Conservation (phyloP, 2,113 vertebrate species). For the Marcusenius ussheri region DNA sequence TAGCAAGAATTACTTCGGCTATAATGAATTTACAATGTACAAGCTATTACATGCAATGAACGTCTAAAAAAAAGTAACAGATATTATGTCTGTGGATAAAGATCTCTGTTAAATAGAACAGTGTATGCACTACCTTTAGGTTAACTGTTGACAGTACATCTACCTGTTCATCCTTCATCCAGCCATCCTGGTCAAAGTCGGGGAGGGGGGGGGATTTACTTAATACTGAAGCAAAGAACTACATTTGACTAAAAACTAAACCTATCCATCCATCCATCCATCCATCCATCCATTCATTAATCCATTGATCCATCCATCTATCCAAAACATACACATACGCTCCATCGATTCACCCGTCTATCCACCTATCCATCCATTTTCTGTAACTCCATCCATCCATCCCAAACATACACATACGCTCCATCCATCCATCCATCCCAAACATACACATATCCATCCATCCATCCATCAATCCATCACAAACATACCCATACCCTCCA, state of each 20-base stretch:
- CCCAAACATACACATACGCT: no score
- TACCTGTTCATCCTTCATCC: background rate
- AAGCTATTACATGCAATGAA: background rate
- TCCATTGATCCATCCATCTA: background rate
- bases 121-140: background rate
- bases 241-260: background rate
- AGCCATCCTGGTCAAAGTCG: background rate
- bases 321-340: no score
- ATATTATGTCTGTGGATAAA: background rate
- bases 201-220: background rate
- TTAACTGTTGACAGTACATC: background rate
- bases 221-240: background rate
- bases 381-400: no score
- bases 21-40: background rate
- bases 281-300: background rate
- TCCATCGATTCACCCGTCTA: no score
- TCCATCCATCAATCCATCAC: background rate
- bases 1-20: background rate
- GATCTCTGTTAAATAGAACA: background rate
- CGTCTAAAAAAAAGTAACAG: background rate
- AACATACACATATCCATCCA: background rate
- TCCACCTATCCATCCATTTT: no score
- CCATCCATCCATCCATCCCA: no score
- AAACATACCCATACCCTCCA: no score
- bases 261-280: background rate